Conservation (phyloP, 1,140 invertebrate genomes). For the Brachionus plicatilis region DNA sequence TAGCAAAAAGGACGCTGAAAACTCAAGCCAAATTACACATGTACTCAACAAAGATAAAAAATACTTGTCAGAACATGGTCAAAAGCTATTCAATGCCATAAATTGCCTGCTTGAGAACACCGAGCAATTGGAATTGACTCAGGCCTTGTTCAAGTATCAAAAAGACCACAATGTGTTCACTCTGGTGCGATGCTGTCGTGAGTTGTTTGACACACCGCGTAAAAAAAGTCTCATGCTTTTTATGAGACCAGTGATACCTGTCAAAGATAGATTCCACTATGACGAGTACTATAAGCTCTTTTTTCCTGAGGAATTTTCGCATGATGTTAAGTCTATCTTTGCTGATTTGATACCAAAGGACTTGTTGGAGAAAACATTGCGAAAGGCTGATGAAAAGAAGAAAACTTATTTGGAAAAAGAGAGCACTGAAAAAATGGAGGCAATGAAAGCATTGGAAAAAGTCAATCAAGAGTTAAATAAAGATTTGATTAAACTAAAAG, state of each 20-base stretch:
- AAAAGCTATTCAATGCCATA: conserved; percentile 38
- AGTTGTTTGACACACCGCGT: conserved; percentile 3
- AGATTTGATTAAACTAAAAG: conserved; percentile 21
- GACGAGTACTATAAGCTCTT: conserved; percentile 38
- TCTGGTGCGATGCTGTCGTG: conserved; percentile 18
- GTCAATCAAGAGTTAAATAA: neutral
- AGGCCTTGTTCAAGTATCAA: conserved; percentile 30
- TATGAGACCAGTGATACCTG: conserved; percentile 33
- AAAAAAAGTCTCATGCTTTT: conserved; percentile 40
- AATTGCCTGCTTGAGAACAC: neutral
- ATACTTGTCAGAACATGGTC: conserved; percentile 14
- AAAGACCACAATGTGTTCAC: conserved; percentile 39
- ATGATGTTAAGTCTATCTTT: conserved; percentile 37
- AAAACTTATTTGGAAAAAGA: neutral
- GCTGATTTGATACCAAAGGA: conserved; percentile 32
- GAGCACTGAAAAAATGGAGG: conserved; percentile 3
- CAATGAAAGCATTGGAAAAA: conserved; percentile 10
- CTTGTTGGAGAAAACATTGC: neutral
- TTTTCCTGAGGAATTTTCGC: conserved; percentile 35
- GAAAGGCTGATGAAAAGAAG: conserved; percentile 20
- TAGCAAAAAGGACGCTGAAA: neutral
- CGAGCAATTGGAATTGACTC: conserved; percentile 21
- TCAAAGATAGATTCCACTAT: conserved; percentile 36
- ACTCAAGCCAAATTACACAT: conserved; percentile 20
- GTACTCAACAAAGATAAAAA: conserved; percentile 38